Conservation (phyloP, 2,888 invertebrate species). For the Panzeria rudis region DNA sequence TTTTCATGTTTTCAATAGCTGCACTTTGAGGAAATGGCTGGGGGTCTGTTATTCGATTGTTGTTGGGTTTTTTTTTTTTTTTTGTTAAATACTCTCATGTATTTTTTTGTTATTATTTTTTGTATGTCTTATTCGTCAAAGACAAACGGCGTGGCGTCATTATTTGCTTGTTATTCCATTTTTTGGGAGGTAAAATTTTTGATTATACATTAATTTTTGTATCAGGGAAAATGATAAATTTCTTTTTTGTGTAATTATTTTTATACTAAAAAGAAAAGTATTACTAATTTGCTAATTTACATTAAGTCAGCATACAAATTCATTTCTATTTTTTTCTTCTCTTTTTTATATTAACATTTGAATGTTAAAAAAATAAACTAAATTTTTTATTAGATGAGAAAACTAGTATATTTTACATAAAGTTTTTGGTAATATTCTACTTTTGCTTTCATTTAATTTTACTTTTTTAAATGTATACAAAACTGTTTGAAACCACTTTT, state of each 20-base stretch:
- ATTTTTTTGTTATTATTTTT: not conserved
- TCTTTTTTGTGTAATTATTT: not conserved
- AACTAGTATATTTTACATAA: too few relatives aligned
- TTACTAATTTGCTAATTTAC: too few relatives aligned
- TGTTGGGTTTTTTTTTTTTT: not conserved
- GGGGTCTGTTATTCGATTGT: constrained; percentile 7
- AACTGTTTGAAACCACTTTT: too few relatives aligned
- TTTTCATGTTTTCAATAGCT: constrained; percentile 4
- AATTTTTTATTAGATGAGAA: not conserved
- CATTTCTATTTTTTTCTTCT: too few relatives aligned
- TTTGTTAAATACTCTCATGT: not conserved
- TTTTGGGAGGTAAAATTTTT: constrained; percentile 8
- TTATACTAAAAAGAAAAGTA: too few relatives aligned
- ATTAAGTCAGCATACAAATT: too few relatives aligned
- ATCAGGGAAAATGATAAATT: too few relatives aligned
- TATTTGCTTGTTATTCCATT: not conserved
- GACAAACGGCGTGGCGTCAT: constrained; percentile 37
- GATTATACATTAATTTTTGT: not conserved
- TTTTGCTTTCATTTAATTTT: too few relatives aligned
- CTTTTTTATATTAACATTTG: too few relatives aligned
- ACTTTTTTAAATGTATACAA: too few relatives aligned
- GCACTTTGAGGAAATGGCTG: not conserved
- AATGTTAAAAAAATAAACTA: too few relatives aligned
- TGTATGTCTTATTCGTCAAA: not conserved
- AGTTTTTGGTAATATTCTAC: not conserved